Conservation (phyloP, 2,113 vertebrate species). For the Capra hircus region DNA sequence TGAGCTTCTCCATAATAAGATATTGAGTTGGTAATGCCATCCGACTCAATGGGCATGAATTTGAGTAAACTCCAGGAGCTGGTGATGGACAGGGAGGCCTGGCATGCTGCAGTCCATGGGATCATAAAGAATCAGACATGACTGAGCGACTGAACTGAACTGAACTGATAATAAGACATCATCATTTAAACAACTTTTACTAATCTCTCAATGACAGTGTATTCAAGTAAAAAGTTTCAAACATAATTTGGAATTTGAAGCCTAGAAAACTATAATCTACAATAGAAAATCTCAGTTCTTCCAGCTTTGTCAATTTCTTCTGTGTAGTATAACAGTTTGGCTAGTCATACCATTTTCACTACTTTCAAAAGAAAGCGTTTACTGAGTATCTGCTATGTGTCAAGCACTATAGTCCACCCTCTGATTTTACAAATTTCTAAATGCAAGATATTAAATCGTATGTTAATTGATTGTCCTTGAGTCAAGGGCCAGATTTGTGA, state of each 20-base stretch:
- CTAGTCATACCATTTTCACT: background rate
- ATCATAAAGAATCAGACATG: background rate
- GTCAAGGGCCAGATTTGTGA: background rate
- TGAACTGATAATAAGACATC: background rate
- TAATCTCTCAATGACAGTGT: background rate
- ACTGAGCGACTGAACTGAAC: background rate
- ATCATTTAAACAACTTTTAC: background rate
- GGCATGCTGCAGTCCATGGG: background rate
- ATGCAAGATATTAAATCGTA: background rate
- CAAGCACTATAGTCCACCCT: background rate
- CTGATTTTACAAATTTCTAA: background rate
- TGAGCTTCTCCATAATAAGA: background rate
- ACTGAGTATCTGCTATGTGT: background rate
- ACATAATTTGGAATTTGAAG: background rate
- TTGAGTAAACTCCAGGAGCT: background rate
- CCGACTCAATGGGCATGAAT: background rate
- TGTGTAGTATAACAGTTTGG: background rate
- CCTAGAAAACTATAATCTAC: background rate
- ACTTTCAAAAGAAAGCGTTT: background rate
- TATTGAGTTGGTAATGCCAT: background rate
- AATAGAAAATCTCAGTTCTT: background rate
- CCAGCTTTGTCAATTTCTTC: background rate
- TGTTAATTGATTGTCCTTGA: background rate
- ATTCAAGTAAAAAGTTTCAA: background rate
- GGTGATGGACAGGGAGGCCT: background rate